A percentile compares a stretch with the other conserved stretches of the same genome.
Evolutionary conservation across 2,113 vertebrate species (phyloP).

Genomic region (Lophura nycthemera): DNA sequence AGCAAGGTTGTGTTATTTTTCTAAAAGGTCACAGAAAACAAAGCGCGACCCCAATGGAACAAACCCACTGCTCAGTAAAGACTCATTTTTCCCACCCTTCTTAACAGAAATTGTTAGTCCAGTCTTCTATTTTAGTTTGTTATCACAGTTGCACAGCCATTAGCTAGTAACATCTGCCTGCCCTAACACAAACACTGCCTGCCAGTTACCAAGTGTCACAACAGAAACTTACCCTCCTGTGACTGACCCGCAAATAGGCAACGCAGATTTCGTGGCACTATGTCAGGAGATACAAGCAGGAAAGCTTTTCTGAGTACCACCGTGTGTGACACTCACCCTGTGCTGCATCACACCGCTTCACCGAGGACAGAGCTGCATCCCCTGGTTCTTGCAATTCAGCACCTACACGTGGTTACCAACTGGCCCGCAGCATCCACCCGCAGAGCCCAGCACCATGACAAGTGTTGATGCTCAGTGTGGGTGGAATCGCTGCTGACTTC

Average conservation of each 20-base stretch:
- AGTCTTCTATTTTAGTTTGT: neutral
- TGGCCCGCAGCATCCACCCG: neutral
- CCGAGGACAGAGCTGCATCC: neutral
- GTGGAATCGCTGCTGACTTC: neutral
- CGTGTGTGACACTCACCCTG: fast-evolving
- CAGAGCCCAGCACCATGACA: neutral
- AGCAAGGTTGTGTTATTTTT: neutral
- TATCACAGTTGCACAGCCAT: neutral
- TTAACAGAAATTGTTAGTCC: neutral
- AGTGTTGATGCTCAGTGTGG: neutral
- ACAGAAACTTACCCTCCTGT: neutral
- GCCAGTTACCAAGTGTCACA: neutral
- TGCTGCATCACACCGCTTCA: neutral
- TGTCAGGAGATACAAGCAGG: neutral
- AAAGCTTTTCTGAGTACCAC: neutral
- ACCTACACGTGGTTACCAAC: neutral
- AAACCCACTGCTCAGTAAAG: neutral
- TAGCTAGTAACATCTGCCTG: neutral
- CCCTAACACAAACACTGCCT: neutral
- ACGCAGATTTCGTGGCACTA: fast-evolving
- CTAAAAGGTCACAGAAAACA: neutral
- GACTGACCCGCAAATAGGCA: neutral
- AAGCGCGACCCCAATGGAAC: neutral
- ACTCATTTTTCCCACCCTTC: neutral
- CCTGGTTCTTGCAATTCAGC: neutral